Percentiles rank a stretch among this genome's conserved stretches.
Conservation (phyloP, 2,888 invertebrate genomes). For the Trachelus troglodyta region DNA sequence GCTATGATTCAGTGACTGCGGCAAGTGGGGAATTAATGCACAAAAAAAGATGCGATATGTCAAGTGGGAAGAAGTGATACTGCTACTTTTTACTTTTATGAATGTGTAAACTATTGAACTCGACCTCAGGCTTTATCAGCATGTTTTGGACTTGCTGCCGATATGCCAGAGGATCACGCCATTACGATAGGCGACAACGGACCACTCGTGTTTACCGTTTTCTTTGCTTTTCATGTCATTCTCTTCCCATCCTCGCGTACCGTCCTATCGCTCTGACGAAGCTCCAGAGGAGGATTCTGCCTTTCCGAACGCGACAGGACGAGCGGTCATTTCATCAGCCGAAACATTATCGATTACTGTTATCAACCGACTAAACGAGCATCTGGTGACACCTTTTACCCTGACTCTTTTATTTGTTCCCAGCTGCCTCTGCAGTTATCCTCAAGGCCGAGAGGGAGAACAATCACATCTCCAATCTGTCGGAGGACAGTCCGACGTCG, state of each 20-base stretch:
- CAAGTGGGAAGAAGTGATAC: too few species aligned
- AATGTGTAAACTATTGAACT: not conserved
- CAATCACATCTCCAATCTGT: constrained; percentile 51
- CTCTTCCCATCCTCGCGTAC: not conserved
- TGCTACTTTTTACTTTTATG: not conserved
- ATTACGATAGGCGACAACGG: not conserved
- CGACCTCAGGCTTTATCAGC: not conserved
- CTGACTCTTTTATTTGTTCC: not conserved
- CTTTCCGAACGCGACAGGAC: not conserved
- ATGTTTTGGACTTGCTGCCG: not conserved
- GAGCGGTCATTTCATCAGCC: not conserved
- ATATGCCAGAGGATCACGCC: not conserved
- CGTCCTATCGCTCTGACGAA: not conserved
- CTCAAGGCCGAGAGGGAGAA: constrained; percentile 53
- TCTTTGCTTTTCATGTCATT: not conserved
- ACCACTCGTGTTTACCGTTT: not conserved
- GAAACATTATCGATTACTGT: not conserved
- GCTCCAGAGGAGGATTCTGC: not conserved
- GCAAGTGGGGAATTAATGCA: not conserved
- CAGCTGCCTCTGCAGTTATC: constrained; percentile 58
- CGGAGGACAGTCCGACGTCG: constrained; percentile 47
- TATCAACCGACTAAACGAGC: not conserved
- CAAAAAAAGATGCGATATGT: not conserved
- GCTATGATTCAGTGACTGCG: too few species aligned
- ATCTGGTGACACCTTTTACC: not conserved